Conservation (phyloP, 2,888 invertebrate genomes). For the Tipula lateralis region DNA sequence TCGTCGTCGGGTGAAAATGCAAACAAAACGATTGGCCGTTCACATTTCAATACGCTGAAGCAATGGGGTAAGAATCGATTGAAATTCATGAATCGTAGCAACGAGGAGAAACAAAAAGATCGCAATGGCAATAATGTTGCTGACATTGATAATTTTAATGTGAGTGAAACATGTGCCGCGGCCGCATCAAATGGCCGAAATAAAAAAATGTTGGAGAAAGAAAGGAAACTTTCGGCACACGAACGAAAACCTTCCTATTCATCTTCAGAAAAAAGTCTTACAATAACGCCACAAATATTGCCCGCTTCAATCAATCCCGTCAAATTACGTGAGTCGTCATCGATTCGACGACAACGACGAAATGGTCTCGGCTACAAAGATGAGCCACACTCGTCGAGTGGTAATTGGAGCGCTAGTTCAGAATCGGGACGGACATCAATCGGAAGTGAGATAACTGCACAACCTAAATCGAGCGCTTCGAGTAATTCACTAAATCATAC, state of each 20-base stretch:
- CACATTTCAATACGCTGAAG: slow-evolving; percentile 75
- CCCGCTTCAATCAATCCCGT: slow-evolving; percentile 51
- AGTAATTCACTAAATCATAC: slow-evolving; percentile 63
- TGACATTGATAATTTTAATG: slow-evolving; percentile 57
- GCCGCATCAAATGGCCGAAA: slow-evolving; percentile 52
- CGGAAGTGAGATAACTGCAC: slow-evolving; percentile 72
- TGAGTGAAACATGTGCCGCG: slow-evolving; percentile 61
- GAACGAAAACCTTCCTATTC: slow-evolving; percentile 76
- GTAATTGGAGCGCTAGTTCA: slow-evolving; percentile 93
- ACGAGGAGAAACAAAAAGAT: slow-evolving; percentile 35
- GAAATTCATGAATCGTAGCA: slow-evolving; percentile 64
- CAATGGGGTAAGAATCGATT: slow-evolving; percentile 80
- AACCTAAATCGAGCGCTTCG: slow-evolving; percentile 66
- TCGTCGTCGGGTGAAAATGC: slow-evolving; percentile 43
- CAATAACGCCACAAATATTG: slow-evolving; percentile 49
- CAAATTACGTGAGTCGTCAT: slow-evolving; percentile 70
- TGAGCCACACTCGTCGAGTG: slow-evolving; percentile 83
- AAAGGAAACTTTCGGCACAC: slow-evolving; percentile 59
- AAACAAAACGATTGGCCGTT: slow-evolving; percentile 50
- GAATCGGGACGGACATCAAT: slow-evolving; percentile 82
- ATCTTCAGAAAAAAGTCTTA: slow-evolving; percentile 67
- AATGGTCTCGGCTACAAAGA: slow-evolving; percentile 59
- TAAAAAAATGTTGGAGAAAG: slow-evolving; percentile 54
- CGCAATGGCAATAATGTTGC: slow-evolving; percentile 44
- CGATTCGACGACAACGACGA: slow-evolving; percentile 64